Base-by-base conservation (phyloP, 2,888 invertebrate species). In the Drosophila anomalata region DNA sequence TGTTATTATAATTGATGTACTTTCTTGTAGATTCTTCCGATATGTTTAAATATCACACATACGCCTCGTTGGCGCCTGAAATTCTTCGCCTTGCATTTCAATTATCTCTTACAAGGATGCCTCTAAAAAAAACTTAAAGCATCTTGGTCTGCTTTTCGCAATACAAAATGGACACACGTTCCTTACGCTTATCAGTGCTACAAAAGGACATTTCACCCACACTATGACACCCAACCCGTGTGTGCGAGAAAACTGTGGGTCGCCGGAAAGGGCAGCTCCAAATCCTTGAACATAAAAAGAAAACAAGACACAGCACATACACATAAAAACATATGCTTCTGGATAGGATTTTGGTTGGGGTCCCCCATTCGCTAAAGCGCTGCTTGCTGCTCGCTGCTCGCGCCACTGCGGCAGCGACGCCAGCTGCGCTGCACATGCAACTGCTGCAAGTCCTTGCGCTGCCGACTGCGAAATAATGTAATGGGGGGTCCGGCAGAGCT, bases 301-400 rank as follows among this genome's bases (percentile, higher is more conserved):
- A 60, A 60, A 57, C 52, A 62, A 54, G 59, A 71, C 54, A 67
- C 63, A 47, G 46, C 59, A 48, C 55, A 65, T 54, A 67, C 66
- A 78, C 76, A 86, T 74, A 77, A 84, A 78, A 84, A 81, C 87
- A 87, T 76, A 81, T 79, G 75, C 78, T 75, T 44, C 65, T 74
- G 73, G 33, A 67, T 73, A 59, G 73, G 77, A 77, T 73, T 67
- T 55, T 26, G 62, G 71, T 70, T 51, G 53, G 55, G 50, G 51
- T 42, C 22, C 51, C 12, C 14, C 42, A 48, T 58, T 17, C 42
- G 22, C 39, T 47, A 31, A 12, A 42, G 56, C 58, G 62, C 83
- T 56, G 52, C 33, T 56, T 56, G 57, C 83, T 52, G 52, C 24
- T 29, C 57, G 55, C 51, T 52, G 52, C 24, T 29, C 57, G 55